Base-by-base conservation (phyloP, 2,888 invertebrate species). In the Drosophila mettleri region DNA sequence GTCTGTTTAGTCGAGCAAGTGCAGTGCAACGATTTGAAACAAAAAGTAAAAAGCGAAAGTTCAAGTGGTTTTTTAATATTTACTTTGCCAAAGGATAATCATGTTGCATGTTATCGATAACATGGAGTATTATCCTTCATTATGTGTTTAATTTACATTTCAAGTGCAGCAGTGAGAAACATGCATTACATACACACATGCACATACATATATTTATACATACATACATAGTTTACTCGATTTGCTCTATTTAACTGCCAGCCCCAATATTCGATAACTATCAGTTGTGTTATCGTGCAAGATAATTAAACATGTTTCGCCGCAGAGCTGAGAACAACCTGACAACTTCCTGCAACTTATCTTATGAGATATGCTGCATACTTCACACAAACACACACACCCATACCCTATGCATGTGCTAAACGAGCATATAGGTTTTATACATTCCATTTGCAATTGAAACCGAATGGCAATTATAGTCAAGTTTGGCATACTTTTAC, bases 1-100 rank as follows among this genome's bases (percentile, higher is more conserved):
- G 12, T 34, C 3, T 6, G 16, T 22, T 10, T 20, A 74, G 74
- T 69, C 41, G 48, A 5, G 14, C 10, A 55, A 46, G 51, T 73
- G 67, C 51, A 10, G 16, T 43, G 18, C 34, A 36, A 29, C 31
- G 24, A 9, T 4, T 16, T 29, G 29, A 16, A 8, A 5, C 6
- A 24, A 16, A n/a, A 1, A 36, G n/a, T 36, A 10, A 38, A 52
- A 29, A 7, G n/a, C 18, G 46, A 29, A 45, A 54, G 43, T 22
- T 1, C 8, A 39, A 29, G 18, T 22, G 24, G 10, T 18, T 22
- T 31, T 27, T 5, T 46, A 14, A 14, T 31, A 14, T 8, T 6
- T 3, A 20, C 3, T 5, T 18, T 16, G 4, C 8, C 18, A 43
- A 24, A 43, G 24, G 27, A 6, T 6, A 3, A 20, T 10, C 16